Evolutionary conservation across 1,140 invertebrate genomes (phyloP), one percentile per base, ranked within the genome.

Genomic region (Leptinotarsa defecta): DNA sequence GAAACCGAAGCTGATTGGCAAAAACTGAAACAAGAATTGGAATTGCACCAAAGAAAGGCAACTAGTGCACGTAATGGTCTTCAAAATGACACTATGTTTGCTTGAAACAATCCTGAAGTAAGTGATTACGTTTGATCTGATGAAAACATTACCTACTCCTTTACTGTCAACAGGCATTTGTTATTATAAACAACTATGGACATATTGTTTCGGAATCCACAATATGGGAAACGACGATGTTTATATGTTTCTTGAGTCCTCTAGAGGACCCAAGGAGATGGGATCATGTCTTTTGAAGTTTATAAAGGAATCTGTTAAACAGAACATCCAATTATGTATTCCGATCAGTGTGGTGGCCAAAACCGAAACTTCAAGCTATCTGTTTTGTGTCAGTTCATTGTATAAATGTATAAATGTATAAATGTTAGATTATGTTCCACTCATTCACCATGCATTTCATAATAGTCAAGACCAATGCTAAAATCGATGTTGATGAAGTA

Each of bases 171-270:
- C 68, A 20, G 71, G 73, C 13, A 68, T 80, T 8, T 68, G 27
- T 48, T 80, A 77, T 62, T 78, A 78, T 71, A 79, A 80, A 73
- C 74, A 80, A 57, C 43, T 79, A 52, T 79, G 74, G 76, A 77
- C 78, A n/a, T 79, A 69, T 34, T 78, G 77, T 48, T 70, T 78
- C 49, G 74, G 74, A 6, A 73, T 77, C 27, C 73, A 77, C 43
- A 72, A 79, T 64, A 27, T 79, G 65, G 20, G 13, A 15, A 77
- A 19, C n/a, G 20, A 74, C 48, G 74, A 79, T 27, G 73, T 62
- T 8, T 75, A 62, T 43, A 78, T 78, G 77, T 73, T 48, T 74
- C 48, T 74, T 61, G 75, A 78, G 71, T 57, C 65, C 48, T 80
- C 79, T 48, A 27, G 77, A 68, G 79, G 75, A 52, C 52, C 70